These are phyloP conservation scores for Philypnodon macrostomus DNA, from an alignment of 2,797 vertebrate species.

Conservation along the genomic window DNA sequence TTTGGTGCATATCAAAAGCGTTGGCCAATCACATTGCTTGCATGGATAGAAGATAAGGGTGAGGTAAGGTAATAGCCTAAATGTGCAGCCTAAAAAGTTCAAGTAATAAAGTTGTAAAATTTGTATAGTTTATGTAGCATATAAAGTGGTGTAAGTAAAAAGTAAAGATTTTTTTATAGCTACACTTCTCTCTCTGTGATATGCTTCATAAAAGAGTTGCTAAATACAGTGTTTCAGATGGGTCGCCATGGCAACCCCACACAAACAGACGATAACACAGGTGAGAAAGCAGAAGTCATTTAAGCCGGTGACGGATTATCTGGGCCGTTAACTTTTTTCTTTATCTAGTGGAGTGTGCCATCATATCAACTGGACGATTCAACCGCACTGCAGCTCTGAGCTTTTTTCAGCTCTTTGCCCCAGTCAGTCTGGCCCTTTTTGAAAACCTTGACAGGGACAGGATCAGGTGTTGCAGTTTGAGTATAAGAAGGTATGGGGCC, in stretches of 20 bases:
- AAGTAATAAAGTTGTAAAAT: no score
- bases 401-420: constrained; percentile 15
- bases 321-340: constrained; percentile 44
- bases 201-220: constrained; percentile 38
- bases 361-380: constrained; percentile 38
- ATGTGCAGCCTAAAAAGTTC: no score
- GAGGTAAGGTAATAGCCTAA: no score
- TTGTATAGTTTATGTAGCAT: no score
- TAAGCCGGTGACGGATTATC: constrained; percentile 33
- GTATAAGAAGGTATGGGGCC: constrained; percentile 41
- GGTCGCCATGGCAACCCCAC: constrained; percentile 51
- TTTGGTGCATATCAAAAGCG: no score
- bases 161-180: constrained; percentile 15
- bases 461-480: constrained; percentile 69
- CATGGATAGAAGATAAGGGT: no score
- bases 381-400: constrained; percentile 30
- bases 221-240: constrained; percentile 21
- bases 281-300: constrained; percentile 34
- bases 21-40: no score
- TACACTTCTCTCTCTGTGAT: constrained; percentile 13
- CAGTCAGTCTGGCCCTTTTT: constrained; percentile 24
- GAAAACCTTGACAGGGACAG: constrained; percentile 39
- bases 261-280: constrained; percentile 49
- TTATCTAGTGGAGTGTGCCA: constrained; percentile 44
- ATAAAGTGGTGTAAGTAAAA: not conserved